Evolutionary conservation across 2,113 vertebrate species (phyloP).

Genomic region (Ammodytes marinus): DNA sequence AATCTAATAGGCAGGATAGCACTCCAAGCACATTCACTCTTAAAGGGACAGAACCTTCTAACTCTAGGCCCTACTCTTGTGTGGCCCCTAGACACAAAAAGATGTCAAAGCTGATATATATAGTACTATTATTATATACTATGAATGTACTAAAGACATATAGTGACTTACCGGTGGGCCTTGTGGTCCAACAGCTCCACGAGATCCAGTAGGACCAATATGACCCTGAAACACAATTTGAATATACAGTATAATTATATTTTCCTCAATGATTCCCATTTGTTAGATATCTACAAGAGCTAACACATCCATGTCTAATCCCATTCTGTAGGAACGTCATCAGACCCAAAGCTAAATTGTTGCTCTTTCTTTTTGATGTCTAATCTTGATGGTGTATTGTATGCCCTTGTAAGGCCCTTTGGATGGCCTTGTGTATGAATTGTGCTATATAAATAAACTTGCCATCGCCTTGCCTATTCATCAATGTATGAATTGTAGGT

Average conservation of each 20-base stretch:
- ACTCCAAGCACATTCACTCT: not conserved
- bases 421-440: too few relatives aligned
- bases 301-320: not conserved
- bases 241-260: not conserved
- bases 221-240: conserved; percentile 88
- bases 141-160: not conserved
- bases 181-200: conserved; percentile 92
- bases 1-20: not conserved
- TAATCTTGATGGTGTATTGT: too few relatives aligned
- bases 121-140: not conserved
- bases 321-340: not conserved
- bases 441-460: too few relatives aligned
- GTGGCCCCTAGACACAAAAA: not conserved
- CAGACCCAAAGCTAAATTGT: too few relatives aligned
- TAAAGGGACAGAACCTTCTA: not conserved
- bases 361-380: too few relatives aligned
- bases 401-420: too few relatives aligned
- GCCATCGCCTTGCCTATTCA: too few relatives aligned
- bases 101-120: not conserved
- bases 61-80: not conserved
- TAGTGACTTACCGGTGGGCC: conserved; percentile 91
- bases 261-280: not conserved
- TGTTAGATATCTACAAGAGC: not conserved
- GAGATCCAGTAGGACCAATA: conserved; percentile 86
- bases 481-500: too few relatives aligned